A percentile compares a stretch with the other conserved stretches of the same genome.
Evolutionary conservation across 2,888 invertebrate genomes (phyloP).

Genomic region (Agrochola circellaris): DNA sequence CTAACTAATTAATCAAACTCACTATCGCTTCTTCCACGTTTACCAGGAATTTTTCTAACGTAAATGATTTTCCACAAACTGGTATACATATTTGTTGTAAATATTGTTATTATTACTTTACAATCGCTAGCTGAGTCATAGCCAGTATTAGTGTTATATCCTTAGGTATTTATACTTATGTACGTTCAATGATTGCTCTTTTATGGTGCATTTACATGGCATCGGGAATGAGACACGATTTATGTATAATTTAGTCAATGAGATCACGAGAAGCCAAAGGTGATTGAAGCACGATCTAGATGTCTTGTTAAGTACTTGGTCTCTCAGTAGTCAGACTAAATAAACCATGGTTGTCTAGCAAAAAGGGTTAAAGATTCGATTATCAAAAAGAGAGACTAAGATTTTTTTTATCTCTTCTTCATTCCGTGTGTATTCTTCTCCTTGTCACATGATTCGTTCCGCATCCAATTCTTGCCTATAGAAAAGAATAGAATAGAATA

Average conservation of each 20-base stretch:
- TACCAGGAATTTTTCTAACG: conserved; percentile 57
- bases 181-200: conserved; percentile 45
- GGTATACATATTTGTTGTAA: conserved; percentile 28
- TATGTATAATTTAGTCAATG: conserved; percentile 56
- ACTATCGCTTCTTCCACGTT: conserved; percentile 12
- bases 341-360: background rate
- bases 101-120: conserved; percentile 32
- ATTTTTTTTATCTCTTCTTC: background rate
- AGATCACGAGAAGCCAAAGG: conserved; percentile 55
- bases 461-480: background rate
- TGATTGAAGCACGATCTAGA: conserved; percentile 44
- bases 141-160: conserved; percentile 23
- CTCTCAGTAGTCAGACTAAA: conserved; percentile 6
- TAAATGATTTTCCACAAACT: conserved; percentile 57
- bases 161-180: conserved; percentile 14
- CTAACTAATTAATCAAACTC: conserved; percentile 29
- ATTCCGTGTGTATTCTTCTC: background rate
- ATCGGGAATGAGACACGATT: conserved; percentile 58
- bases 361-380: background rate
- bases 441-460: background rate
- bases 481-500: no score
- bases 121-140: conserved; percentile 53
- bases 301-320: conserved; percentile 26
- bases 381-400: background rate
- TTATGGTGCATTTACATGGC: conserved; percentile 61